Evolutionary conservation across 2,113 vertebrate species (phyloP).

Genomic region (Mustela lutreola): DNA sequence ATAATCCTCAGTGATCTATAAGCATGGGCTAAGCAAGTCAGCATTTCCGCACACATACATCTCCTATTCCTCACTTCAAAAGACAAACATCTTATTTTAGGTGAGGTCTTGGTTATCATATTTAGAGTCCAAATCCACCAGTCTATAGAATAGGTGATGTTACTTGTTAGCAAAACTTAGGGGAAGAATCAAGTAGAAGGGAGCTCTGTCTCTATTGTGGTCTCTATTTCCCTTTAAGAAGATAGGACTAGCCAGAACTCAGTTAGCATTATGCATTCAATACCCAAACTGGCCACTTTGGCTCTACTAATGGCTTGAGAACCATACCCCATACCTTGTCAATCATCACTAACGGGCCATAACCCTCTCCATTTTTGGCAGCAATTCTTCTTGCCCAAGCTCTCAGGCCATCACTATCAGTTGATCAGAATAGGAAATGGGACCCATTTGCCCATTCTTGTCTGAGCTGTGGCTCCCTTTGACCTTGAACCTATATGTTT

Average conservation of each 20-base stretch:
- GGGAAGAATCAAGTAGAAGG: neutral
- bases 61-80: neutral
- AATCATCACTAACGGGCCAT: neutral
- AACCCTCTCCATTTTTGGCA: fast-evolving
- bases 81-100: slow-evolving; percentile 20
- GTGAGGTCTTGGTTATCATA: neutral
- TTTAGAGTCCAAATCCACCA: neutral
- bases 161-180: slow-evolving; percentile 11
- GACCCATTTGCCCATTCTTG: neutral
- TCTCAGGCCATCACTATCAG: neutral
- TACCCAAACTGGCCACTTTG: neutral
- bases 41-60: neutral
- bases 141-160: neutral
- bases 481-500: neutral
- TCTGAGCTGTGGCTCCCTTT: neutral
- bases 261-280: neutral
- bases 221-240: neutral
- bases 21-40: neutral
- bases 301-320: neutral
- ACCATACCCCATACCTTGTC: neutral
- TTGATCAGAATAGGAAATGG: neutral
- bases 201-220: neutral
- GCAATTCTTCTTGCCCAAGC: slow-evolving; percentile 17
- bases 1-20: neutral
- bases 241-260: neutral